phyloP scores from a whole-genome alignment of 2,113 vertebrate species.

The Hydrolagus affinis region DNA sequence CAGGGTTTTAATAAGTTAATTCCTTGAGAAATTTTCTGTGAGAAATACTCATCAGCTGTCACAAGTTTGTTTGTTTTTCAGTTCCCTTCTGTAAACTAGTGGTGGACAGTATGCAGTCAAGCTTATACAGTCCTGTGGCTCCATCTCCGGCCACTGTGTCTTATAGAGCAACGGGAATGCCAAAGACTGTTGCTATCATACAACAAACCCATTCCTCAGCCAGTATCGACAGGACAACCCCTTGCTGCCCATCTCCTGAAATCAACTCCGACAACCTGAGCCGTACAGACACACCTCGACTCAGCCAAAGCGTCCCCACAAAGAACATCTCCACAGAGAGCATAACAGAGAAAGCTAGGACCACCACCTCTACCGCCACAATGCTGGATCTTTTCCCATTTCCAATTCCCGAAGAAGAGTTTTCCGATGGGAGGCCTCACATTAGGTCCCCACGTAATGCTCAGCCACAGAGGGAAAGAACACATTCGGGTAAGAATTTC shows the following conservation, averaged over 20 bases:
- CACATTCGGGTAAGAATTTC: no score
- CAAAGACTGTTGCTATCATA: accelerated
- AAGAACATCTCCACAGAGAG: background rate
- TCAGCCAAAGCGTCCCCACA: background rate
- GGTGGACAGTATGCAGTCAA: slow-evolving; percentile 44
- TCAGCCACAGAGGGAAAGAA: no score
- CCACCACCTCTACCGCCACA: background rate
- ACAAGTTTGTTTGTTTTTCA: slow-evolving; percentile 36
- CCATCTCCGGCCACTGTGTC: background rate
- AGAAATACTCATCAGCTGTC: no score
- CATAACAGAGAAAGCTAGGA: background rate
- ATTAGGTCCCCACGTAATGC: background rate
- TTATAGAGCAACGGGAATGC: background rate
- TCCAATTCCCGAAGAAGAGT: background rate
- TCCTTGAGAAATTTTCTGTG: no score
- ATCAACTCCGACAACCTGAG: background rate
- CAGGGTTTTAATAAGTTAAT: no score
- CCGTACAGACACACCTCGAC: background rate
- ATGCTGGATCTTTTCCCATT: background rate
- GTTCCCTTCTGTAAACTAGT: slow-evolving; percentile 57
- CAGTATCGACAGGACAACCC: background rate
- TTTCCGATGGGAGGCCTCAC: background rate
- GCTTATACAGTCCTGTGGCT: slow-evolving; percentile 32
- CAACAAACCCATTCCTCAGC: accelerated
- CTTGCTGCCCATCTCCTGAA: background rate